A percentile compares a stretch with the other conserved stretches of the same genome.
Evolutionary conservation across 92 coral and sea anemone genomes (phyloP).

Genomic region (Ricordea florida): DNA sequence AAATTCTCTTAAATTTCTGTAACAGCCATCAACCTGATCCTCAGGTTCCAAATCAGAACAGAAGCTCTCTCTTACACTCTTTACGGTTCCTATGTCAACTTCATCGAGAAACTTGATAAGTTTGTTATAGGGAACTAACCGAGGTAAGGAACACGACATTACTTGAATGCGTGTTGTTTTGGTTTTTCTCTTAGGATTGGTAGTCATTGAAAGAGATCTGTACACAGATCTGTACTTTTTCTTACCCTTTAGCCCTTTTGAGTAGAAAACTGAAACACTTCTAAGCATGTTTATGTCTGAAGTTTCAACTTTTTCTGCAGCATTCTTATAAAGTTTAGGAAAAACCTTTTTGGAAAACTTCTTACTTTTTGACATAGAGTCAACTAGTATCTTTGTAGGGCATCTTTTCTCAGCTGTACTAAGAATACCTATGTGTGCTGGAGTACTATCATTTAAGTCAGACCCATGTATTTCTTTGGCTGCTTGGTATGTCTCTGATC

Average conservation of each 20-base stretch:
- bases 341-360: constrained; percentile 27
- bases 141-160: constrained; percentile 41
- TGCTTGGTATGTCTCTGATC: constrained; percentile 55
- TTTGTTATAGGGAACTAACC: constrained; percentile 65
- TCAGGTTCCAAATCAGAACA: constrained; percentile 48
- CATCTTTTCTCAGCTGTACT: constrained; percentile 16
- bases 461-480: constrained; percentile 61
- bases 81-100: constrained; percentile 48
- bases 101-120: constrained; percentile 32
- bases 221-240: constrained; percentile 69
- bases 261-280: constrained; percentile 44
- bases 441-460: constrained; percentile 24
- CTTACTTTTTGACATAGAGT: constrained; percentile 20
- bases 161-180: constrained; percentile 43
- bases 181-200: constrained; percentile 29
- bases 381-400: constrained; percentile 42
- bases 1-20: constrained; percentile 44
- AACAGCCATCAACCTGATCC: constrained; percentile 65
- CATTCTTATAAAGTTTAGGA: constrained; percentile 31
- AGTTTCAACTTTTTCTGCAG: constrained; percentile 36
- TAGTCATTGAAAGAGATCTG: constrained; percentile 44
- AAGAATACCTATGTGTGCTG: constrained; percentile 26
- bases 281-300: constrained; percentile 50
- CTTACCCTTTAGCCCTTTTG: constrained; percentile 58
- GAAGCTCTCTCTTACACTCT: constrained; percentile 54